Conservation (phyloP, 2,888 invertebrate genomes). For the Disparrhopalites patrizii region DNA sequence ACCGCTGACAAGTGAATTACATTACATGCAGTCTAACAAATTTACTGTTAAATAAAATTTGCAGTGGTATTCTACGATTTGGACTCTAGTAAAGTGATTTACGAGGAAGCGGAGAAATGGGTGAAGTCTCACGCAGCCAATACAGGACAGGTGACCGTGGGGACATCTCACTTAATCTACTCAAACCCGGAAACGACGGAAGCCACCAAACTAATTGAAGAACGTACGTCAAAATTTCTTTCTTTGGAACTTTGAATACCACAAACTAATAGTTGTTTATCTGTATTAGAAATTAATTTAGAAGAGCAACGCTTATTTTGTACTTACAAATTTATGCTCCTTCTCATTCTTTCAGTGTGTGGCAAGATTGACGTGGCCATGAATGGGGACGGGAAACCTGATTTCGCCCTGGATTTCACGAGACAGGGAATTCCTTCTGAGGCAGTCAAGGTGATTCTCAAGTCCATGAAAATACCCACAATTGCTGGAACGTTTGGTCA, state of each 20-base stretch:
- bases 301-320: too few relatives aligned
- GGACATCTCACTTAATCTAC: conserved; percentile 62
- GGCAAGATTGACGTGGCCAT: conserved; percentile 64
- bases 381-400: conserved; percentile 11
- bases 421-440: conserved; percentile 77
- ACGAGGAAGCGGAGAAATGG: conserved; percentile 63
- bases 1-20: too few relatives aligned
- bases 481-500: conserved; percentile 81
- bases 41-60: conserved; percentile 29
- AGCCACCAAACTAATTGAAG: conserved; percentile 65
- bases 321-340: too few relatives aligned
- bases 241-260: too few relatives aligned
- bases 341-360: too few relatives aligned
- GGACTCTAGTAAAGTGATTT: conserved; percentile 59
- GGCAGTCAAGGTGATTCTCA: conserved; percentile 76
- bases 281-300: too few relatives aligned
- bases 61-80: conserved; percentile 72
- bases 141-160: conserved; percentile 56
- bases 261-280: too few relatives aligned
- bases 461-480: conserved; percentile 74
- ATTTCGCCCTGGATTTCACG: conserved; percentile 65
- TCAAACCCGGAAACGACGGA: conserved; percentile 61
- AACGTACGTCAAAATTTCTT: conserved; percentile 65
- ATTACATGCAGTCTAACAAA: too few relatives aligned
- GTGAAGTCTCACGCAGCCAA: conserved; percentile 64